phyloP scores from a whole-genome alignment of 64 coral and sea anemone genomes.

The Hydrozoanthus tunicans region DNA sequence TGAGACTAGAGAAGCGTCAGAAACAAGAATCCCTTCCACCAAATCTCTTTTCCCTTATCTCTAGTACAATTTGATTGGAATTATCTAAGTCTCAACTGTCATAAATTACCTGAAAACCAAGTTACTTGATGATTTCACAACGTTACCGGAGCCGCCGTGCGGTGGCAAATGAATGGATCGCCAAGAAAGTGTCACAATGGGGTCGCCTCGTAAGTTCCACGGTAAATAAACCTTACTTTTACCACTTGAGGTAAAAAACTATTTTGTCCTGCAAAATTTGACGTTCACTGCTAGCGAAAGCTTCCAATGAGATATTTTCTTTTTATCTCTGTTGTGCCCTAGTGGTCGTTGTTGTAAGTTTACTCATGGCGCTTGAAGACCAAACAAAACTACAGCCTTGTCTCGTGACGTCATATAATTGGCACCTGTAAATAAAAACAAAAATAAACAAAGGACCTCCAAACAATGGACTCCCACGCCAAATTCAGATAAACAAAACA shows the following conservation, averaged over 20 bases:
- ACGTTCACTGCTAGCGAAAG: not conserved
- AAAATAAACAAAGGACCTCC: constrained; percentile 93
- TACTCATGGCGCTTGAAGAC: constrained; percentile 60
- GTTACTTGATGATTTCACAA: constrained; percentile 39
- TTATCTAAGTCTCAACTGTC: constrained; percentile 13
- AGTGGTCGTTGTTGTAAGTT: constrained; percentile 68
- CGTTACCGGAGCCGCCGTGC: constrained; percentile 48
- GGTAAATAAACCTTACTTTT: constrained; percentile 43
- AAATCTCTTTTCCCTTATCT: constrained; percentile 20
- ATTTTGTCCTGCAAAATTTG: not conserved
- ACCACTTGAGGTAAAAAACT: constrained; percentile 7
- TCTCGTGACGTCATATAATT: constrained; percentile 98
- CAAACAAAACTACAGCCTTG: constrained; percentile 89
- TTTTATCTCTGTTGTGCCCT: constrained; percentile 57
- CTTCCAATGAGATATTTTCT: constrained; percentile 35
- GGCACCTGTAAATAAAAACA: constrained; percentile 99
- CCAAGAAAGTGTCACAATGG: constrained; percentile 1
- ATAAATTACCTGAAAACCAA: constrained; percentile 50
- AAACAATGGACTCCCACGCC: constrained; percentile 84
- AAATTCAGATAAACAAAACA: constrained; percentile 71
- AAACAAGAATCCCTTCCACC: not conserved
- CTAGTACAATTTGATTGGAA: not conserved
- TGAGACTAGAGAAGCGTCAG: not conserved
- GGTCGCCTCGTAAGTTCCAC: not conserved
- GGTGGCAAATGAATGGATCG: constrained; percentile 55